Evolutionary conservation across 2,888 invertebrate genomes (phyloP).

Genomic region (Gastracanthus pulcherrimus): DNA sequence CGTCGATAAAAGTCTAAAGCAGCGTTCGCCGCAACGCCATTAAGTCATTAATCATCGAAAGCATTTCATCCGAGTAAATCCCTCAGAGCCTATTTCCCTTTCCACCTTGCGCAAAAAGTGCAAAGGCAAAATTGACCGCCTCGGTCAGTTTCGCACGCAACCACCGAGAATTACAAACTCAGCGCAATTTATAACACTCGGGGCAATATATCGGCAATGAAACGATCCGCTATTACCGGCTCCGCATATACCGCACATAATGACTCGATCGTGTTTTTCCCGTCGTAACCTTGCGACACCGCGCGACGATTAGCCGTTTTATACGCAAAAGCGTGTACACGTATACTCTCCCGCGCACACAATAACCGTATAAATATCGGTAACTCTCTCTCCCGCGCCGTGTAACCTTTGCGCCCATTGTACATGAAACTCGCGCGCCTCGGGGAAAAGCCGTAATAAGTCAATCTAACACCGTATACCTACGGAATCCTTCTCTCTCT

Average conservation of each 20-base stretch:
- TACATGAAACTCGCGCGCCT: too few relatives aligned
- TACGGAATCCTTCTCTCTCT: neutral
- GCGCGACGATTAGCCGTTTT: neutral
- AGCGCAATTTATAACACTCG: constrained; percentile 24
- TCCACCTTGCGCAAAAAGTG: neutral
- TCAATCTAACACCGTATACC: constrained; percentile 35
- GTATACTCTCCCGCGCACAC: neutral
- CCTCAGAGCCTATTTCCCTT: neutral
- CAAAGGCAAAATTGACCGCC: neutral
- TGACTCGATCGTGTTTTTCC: constrained; percentile 22
- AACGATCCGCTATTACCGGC: constrained; percentile 14
- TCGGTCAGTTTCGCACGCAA: constrained; percentile 32
- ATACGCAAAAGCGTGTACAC: neutral
- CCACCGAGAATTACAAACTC: neutral
- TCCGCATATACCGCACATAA: constrained; percentile 17
- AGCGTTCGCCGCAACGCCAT: neutral
- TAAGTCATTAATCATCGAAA: constrained; percentile 2
- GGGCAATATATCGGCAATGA: too few relatives aligned
- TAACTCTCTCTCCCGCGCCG: neutral
- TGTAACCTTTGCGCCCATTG: constrained; percentile 20
- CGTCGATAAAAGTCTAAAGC: neutral
- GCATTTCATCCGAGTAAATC: neutral
- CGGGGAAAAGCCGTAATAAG: constrained; percentile 33
- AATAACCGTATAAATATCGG: neutral
- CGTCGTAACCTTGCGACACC: constrained; percentile 14